A percentile compares a stretch with the other conserved stretches of the same genome.
phyloP scores from a whole-genome alignment of 2,113 vertebrate species.

The Raja brachyura region DNA sequence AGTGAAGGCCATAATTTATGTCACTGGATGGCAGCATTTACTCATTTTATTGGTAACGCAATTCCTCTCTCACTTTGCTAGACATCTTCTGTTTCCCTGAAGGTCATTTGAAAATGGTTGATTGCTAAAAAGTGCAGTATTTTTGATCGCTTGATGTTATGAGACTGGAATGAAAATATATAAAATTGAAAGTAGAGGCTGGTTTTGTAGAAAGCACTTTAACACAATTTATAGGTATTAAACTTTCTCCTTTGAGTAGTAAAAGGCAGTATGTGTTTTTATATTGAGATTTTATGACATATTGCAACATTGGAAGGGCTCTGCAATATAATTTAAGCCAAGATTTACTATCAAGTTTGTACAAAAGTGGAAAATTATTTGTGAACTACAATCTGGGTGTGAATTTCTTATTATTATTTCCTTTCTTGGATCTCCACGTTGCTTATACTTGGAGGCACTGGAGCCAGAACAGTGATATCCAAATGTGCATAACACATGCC shows the following conservation, averaged over 20 bases:
- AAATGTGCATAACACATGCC: no score
- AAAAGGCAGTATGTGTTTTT: neutral
- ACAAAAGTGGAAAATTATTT: no score
- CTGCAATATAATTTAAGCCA: no score
- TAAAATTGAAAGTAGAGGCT: neutral
- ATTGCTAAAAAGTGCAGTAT: neutral
- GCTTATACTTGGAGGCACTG: no score
- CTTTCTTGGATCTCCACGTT: no score
- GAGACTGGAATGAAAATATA: neutral
- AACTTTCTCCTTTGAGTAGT: neutral
- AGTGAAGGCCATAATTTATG: neutral
- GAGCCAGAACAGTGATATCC: no score
- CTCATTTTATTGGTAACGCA: neutral
- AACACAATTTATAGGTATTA: neutral
- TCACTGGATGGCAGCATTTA: conserved; percentile 31
- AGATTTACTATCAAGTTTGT: no score
- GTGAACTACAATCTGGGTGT: no score
- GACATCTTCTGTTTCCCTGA: neutral
- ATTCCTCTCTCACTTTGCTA: neutral
- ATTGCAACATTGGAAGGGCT: no score
- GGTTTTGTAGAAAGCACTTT: neutral
- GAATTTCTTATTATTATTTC: no score
- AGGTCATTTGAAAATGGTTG: conserved; percentile 32
- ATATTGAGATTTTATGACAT: neutral
- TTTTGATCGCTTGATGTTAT: no score